Evolutionary conservation across 2,888 invertebrate species (phyloP).

Genomic region (Parthenolecanium corni): DNA sequence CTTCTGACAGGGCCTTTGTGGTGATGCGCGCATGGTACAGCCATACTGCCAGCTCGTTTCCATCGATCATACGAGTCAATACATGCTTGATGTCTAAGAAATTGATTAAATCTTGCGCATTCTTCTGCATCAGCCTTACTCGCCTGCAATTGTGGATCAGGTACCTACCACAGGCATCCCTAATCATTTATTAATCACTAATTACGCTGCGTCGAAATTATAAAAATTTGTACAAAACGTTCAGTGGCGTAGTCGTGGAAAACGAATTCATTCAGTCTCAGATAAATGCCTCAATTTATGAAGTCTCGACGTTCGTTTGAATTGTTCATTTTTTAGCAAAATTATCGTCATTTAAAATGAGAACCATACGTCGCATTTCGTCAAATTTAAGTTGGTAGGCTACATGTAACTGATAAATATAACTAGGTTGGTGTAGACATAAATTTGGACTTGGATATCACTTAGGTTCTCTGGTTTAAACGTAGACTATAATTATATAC

Average conservation of each 20-base stretch:
- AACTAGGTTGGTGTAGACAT: no score
- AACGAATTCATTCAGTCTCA: background rate
- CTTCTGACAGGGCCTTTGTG: conserved; percentile 23
- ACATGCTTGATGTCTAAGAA: conserved; percentile 13
- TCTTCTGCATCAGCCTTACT: background rate
- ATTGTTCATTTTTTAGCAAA: no score
- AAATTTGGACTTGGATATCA: no score
- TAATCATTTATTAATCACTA: conserved; percentile 30
- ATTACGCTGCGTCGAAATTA: conserved; percentile 22
- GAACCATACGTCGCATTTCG: no score
- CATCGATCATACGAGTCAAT: conserved; percentile 21
- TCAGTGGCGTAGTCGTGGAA: background rate
- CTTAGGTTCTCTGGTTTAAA: no score
- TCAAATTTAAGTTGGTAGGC: no score
- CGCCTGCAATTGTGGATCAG: conserved; percentile 27
- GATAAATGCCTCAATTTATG: no score
- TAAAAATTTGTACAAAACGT: background rate
- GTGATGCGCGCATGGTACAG: conserved; percentile 22
- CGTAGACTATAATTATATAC: no score
- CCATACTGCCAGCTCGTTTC: conserved; percentile 26
- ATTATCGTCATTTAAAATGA: no score
- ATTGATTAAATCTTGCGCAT: background rate
- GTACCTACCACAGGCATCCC: conserved; percentile 30
- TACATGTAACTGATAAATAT: no score
- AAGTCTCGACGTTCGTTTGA: no score